Base-by-base conservation (phyloP, 1,140 invertebrate species). In the Branchinecta lynchi region DNA sequence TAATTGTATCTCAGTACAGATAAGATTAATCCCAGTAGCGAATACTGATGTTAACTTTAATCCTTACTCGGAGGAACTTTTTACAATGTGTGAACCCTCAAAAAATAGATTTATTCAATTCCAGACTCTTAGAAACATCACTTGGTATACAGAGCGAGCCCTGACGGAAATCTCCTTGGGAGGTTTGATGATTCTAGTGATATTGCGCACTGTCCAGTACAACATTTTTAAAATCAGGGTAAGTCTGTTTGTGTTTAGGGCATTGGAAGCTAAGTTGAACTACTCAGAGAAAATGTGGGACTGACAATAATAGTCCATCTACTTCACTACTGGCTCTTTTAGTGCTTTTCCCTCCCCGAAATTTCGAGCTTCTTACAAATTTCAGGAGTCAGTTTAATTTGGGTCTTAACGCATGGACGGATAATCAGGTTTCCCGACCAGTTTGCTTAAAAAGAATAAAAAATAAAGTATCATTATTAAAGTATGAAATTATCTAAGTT, bases 221-320 rank as follows among this genome's bases (percentile, higher is more conserved):
- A 99, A 99, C 77, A 96, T 98, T 86, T 84, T 95, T 45, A 89
- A 94, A 79, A 96, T 95, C 84, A 85, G 93, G 74, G 87, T 89
- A 79, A 79, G 80, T 77, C 67, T 67, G 32, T 45, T 45, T 72
- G 46, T 10, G 43, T 32, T 32, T 32, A 32, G 5, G 32, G 32
- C 15, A 15, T 67, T 69, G 12, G 66, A 1, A 43, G n/a, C 66
- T 6, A 20, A 12, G n/a, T 15, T 67, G 66, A 20, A 67, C 21
- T 15, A 65, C n/a, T 5, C n/a, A 65, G 3, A 5, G 20, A n/a
- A 65, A 65, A 3, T n/a, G 20, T 65, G 2, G 20, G 2, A 65
- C 2, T 65, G 5, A 65, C 5, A 65, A 65, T 65, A 60, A 60
- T 60, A 60, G n/a, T 5, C n/a, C n/a, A 32, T 66, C 12, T 43